phyloP scores from a whole-genome alignment of 2,113 vertebrate genomes.

The Sialia sialis region DNA sequence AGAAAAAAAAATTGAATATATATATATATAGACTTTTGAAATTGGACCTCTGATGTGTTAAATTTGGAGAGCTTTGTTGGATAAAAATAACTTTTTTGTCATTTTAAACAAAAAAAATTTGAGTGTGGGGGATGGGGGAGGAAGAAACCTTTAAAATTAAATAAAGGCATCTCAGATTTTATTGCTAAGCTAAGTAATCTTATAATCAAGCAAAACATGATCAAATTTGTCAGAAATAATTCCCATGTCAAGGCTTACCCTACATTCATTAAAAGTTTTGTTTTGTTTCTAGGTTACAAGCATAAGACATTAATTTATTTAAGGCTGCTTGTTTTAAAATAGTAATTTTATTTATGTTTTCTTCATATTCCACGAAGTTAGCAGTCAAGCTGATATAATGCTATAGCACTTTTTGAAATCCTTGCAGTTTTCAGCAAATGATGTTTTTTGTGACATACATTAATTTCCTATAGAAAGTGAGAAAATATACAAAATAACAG shows the following conservation, averaged over 20 bases:
- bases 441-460: background rate
- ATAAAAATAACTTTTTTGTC: background rate
- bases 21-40: background rate
- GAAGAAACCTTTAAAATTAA: background rate
- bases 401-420: background rate
- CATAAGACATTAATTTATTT: background rate
- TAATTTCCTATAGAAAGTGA: background rate
- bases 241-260: background rate
- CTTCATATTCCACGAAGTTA: background rate
- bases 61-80: background rate
- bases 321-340: background rate
- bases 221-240: background rate
- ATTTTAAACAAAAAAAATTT: background rate
- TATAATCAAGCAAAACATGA: background rate
- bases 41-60: background rate
- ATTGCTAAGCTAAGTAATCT: background rate
- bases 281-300: background rate
- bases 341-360: background rate
- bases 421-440: background rate
- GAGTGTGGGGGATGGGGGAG: accelerated
- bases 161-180: background rate
- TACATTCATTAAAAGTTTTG: background rate
- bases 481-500: background rate
- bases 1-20: background rate
- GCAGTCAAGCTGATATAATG: background rate